Evolutionary conservation across 2,797 vertebrate species (phyloP).

Genomic region (Centroberyx gerrardi): DNA sequence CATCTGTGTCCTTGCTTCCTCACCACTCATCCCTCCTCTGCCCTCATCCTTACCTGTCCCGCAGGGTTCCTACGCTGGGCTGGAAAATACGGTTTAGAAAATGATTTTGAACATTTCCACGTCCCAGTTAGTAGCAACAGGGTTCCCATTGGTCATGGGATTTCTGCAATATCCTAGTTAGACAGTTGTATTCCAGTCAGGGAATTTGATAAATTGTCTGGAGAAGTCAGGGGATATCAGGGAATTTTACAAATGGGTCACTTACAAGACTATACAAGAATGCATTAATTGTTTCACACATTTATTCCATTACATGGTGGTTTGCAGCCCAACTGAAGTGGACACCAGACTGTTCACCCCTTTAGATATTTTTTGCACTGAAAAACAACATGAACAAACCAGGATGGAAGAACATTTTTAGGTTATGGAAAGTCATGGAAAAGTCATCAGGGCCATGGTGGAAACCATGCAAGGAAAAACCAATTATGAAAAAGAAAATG

Average conservation of each 20-base stretch:
- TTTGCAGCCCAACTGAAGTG: too few relatives aligned
- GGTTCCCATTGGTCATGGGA: not conserved
- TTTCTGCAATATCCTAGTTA: not conserved
- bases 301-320: too few relatives aligned
- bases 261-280: too few relatives aligned
- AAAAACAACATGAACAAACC: not conserved
- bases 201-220: not conserved
- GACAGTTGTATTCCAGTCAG: not conserved
- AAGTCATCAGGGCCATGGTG: not conserved
- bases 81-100: not conserved
- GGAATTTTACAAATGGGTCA: too few relatives aligned
- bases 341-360: not conserved
- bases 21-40: constrained; percentile 12
- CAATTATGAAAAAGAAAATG: not conserved
- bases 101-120: not conserved
- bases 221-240: too few relatives aligned
- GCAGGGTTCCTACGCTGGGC: not conserved
- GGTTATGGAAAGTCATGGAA: not conserved
- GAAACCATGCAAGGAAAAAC: not conserved
- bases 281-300: too few relatives aligned
- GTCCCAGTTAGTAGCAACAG: not conserved
- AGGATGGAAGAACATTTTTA: not conserved
- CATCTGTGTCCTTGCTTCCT: constrained; percentile 40
- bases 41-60: constrained; percentile 15
- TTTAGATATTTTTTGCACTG: not conserved